Evolutionary conservation across 2,113 vertebrate species (phyloP), one percentile per base, ranked within the genome.

Genomic region (Macroglossus sobrinus): DNA sequence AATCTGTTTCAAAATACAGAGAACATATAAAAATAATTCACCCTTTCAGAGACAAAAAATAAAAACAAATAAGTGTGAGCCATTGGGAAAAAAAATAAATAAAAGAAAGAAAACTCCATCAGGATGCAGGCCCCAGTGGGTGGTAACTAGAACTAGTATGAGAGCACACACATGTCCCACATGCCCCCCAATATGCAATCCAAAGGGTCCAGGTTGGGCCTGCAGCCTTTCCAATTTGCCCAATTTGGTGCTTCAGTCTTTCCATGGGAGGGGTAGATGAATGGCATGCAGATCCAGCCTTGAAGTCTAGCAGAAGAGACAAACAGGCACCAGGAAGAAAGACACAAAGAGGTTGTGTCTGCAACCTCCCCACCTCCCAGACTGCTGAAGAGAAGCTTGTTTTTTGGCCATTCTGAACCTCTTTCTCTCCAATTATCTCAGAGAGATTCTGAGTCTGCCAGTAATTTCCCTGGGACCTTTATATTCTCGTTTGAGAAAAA

Each of bases 21-120:
- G 66, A 94, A 91, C 66, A 96, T 86, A 78, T 93, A 96, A 96
- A 98, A 96, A 96, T 95, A 96, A 90, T 92, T 59, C 91, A 87
- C 57, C 72, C 47, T 78, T 84, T 97, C 94, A 66, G 40, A 94
- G 79, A 95, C 94, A 50, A 79, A 72, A 97, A 97, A 86, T 89
- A 85, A 97, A 94, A 97, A 90, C 76, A 90, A 97, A 21, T 43
- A 93, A 91, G 63, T 78, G 68, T 85, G 84, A 96, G 80, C 59
- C 90, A 63, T 15, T 16, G 7, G 50, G 12, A 47, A 35, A 59
- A 78, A 45, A 75, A 84, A 75, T 24, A 30, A 38, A 87, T 26
- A 81, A 82, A 59, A 74, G 71, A 84, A 53, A 84, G 40, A 35
- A 43, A 92, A 74, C 19, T 84, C 57, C 4, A 22, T 50, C 28